Evolutionary conservation across 1,140 invertebrate species (phyloP).

Genomic region (Neocloeon triangulifer): DNA sequence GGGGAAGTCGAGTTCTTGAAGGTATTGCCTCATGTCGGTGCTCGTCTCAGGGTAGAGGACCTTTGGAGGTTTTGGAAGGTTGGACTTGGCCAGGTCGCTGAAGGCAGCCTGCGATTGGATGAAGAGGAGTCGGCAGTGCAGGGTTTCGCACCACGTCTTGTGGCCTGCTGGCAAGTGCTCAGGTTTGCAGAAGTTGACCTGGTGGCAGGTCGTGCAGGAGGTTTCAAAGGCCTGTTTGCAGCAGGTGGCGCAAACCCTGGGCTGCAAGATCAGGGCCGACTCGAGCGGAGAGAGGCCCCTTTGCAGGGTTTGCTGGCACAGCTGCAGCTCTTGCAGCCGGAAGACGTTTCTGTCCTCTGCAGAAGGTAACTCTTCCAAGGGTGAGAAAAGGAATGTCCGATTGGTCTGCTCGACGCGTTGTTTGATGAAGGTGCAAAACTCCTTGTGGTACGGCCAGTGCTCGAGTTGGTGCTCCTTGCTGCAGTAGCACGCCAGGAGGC

Average conservation of each 20-base stretch:
- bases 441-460: conserved; percentile 18
- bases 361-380: conserved; percentile 22
- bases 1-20: no score
- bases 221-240: no score
- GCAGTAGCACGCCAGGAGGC: conserved; percentile 29
- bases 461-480: conserved; percentile 19
- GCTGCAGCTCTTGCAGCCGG: conserved; percentile 30
- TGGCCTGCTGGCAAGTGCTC: neutral
- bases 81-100: no score
- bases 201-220: conserved; percentile 5
- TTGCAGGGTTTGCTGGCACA: conserved; percentile 28
- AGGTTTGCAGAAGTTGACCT: conserved; percentile 5
- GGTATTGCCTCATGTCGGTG: no score
- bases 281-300: conserved; percentile 34
- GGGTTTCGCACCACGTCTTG: neutral
- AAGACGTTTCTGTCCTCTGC: conserved; percentile 31
- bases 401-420: conserved; percentile 10
- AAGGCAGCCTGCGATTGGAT: no score
- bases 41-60: no score
- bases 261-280: conserved; percentile 39
- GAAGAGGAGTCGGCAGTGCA: neutral
- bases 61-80: no score
- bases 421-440: conserved; percentile 18
- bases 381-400: conserved; percentile 20
- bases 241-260: conserved; percentile 30